Evolutionary conservation across 2,888 invertebrate genomes (phyloP).

Genomic region (Cephus pulcher): DNA sequence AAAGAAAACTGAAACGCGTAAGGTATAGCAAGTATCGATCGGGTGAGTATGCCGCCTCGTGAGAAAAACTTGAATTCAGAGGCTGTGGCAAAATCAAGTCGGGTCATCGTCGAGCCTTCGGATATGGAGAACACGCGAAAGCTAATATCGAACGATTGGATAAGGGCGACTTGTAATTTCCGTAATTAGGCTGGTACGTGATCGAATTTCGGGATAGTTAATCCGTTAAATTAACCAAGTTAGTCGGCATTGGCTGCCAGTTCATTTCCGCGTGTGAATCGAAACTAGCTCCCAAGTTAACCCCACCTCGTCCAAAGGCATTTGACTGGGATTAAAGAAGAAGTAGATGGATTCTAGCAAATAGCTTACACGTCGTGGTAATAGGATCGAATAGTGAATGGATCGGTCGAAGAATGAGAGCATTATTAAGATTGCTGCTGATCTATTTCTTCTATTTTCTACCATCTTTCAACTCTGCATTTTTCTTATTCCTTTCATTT

Average conservation of each 20-base stretch:
- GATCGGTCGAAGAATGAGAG: constrained; percentile 26
- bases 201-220: constrained; percentile 36
- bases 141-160: neutral
- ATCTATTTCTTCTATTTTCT: constrained; percentile 22
- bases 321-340: neutral
- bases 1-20: neutral
- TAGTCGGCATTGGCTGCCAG: neutral
- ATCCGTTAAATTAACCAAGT: constrained; percentile 28
- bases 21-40: neutral
- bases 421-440: constrained; percentile 42
- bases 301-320: neutral
- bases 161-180: constrained; percentile 35
- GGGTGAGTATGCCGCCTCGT: neutral
- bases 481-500: constrained; percentile 1
- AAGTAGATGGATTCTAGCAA: neutral
- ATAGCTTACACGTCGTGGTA: neutral
- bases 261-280: constrained; percentile 6
- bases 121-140: neutral
- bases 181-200: constrained; percentile 35
- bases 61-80: neutral
- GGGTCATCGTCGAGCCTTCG: neutral
- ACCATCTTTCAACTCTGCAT: neutral
- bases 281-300: neutral
- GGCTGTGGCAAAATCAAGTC: neutral
- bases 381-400: neutral